Base-by-base conservation (phyloP, 2,888 invertebrate genomes). In the Tipula helvola region DNA sequence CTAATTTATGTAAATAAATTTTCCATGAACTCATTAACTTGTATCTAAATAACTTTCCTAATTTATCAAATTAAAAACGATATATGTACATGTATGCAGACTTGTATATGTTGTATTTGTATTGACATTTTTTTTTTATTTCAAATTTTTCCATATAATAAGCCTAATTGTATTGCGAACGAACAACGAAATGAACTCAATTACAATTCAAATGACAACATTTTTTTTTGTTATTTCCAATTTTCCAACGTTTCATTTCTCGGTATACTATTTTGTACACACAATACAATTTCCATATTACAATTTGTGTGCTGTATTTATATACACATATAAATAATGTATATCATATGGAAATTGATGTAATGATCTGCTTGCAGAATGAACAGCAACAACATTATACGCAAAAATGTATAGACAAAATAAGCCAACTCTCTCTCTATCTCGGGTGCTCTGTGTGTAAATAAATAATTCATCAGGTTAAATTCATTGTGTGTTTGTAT, bases 381-480 rank as follows among this genome's bases (percentile, higher is more conserved):
- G 28, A 28, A 71, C 71, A 71, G 2, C 10, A 71, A 71, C 71
- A 71, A 28, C 28, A 71, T 28, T 28, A 71, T 28, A 71, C 71
- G 71, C 28, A 28, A 28, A 28, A 28, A n/a, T n/a, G n/a, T 13
- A 10, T n/a, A 71, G 71, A 71, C 28, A 71, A 10, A 18, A 71
- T 28, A 71, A 71, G 71, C 71, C 28, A 71, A 71, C 71, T 71
- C 28, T 52, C 71, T 71, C 28, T 52, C 52, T 52, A 52, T 28
- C 71, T 71, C 28, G 28, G 28, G 28, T 28, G 28, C 28, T 28
- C 71, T 52, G 4, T 71, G 71, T 71, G 28, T 28, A 71, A 28
- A 71, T 71, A 71, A 71, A 71, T 71, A 71, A 71, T 71, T 71
- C 71, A 71, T 71, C 71, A 71, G 71, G 71, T 71, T 71, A 71